Conservation (phyloP, 2,113 vertebrate genomes). For the Euleptes europaea region DNA sequence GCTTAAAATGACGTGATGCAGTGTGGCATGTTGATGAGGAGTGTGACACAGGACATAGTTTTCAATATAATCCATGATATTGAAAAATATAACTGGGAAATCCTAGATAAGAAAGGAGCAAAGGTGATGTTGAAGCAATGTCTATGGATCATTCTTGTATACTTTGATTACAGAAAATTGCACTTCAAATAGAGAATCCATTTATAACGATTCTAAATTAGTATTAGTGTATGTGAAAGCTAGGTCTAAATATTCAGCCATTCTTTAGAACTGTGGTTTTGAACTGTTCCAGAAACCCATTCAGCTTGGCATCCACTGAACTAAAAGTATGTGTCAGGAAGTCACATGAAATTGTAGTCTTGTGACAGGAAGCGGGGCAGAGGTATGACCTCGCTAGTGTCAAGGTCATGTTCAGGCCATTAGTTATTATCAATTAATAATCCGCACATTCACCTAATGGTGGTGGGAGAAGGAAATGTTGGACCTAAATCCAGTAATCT, state of each 20-base stretch:
- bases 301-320: too few relatives aligned
- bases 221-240: not conserved
- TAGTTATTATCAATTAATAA: too few relatives aligned
- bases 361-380: too few relatives aligned
- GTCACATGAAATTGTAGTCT: too few relatives aligned
- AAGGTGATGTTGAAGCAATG: not conserved
- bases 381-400: too few relatives aligned
- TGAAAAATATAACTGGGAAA: slow-evolving; percentile 37
- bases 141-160: not conserved
- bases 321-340: too few relatives aligned
- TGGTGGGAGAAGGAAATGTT: too few relatives aligned
- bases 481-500: too few relatives aligned
- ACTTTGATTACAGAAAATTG: slow-evolving; percentile 2
- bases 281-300: too few relatives aligned
- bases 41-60: slow-evolving; percentile 39
- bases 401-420: too few relatives aligned
- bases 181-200: not conserved
- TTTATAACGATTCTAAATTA: not conserved
- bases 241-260: not conserved
- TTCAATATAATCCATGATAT: slow-evolving; percentile 34
- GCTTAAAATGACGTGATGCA: slow-evolving; percentile 60
- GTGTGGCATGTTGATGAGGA: slow-evolving; percentile 57
- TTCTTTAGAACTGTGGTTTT: too few relatives aligned
- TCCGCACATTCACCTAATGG: too few relatives aligned
- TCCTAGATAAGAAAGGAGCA: slow-evolving; percentile 18